Conservation (phyloP, 2,113 vertebrate genomes). For the Onychorhynchus coronatus region DNA sequence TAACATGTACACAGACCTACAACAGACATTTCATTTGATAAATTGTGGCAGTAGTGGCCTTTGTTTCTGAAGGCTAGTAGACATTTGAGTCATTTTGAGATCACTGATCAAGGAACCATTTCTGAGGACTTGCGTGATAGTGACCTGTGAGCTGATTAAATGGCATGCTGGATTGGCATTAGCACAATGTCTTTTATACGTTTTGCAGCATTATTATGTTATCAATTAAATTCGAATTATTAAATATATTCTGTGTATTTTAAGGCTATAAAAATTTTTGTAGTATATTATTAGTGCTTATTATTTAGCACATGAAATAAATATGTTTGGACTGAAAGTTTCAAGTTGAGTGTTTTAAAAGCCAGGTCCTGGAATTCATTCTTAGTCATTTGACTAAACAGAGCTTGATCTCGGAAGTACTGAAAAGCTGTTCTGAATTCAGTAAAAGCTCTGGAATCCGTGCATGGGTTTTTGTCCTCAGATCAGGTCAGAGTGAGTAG, state of each 20-base stretch:
- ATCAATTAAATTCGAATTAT: not conserved
- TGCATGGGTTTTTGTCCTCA: not conserved
- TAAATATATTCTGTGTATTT: not conserved
- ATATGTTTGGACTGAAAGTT: not conserved
- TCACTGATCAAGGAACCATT: not conserved
- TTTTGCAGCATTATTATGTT: not conserved
- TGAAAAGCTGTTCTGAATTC: not conserved
- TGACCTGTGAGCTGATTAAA: not conserved
- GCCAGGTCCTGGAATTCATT: not conserved
- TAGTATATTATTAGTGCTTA: not conserved
- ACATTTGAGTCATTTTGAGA: not conserved
- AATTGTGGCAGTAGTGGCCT: not conserved
- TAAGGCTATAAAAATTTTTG: not conserved
- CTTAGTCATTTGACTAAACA: not conserved
- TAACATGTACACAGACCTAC: not conserved
- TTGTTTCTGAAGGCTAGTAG: not conserved
- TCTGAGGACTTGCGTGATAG: not conserved
- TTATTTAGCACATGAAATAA: slow-evolving; percentile 21
- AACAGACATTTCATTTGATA: not conserved
- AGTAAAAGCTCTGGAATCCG: not conserved
- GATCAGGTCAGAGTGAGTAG: not conserved
- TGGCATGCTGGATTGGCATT: not conserved
- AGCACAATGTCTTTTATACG: not conserved
- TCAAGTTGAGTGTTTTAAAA: not conserved
- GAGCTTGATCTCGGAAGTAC: not conserved